These are phyloP conservation scores for Zootermopsis nevadensis DNA, from an alignment of 2,888 invertebrate genomes.

Conservation along the genomic window DNA sequence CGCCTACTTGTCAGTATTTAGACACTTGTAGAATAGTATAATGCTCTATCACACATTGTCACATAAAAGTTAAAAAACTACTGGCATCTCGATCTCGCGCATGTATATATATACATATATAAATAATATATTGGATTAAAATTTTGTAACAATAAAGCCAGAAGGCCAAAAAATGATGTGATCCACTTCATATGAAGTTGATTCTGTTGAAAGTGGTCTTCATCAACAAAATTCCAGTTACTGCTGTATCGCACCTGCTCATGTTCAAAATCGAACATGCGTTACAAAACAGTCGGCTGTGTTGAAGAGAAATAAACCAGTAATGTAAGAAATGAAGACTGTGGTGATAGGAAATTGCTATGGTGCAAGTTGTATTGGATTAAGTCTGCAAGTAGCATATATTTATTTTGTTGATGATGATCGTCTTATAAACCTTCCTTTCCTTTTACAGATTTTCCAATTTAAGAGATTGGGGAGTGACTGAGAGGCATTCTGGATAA, in stretches of 20 bases:
- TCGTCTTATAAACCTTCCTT: neutral
- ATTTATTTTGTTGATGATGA: slow-evolving; percentile 5
- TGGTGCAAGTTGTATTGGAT: neutral
- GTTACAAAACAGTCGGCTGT: neutral
- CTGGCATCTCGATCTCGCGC: slow-evolving; percentile 37
- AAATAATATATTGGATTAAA: slow-evolving; percentile 40
- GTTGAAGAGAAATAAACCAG: neutral
- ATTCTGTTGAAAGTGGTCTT: neutral
- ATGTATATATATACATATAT: slow-evolving; percentile 12
- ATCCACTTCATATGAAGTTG: slow-evolving; percentile 27
- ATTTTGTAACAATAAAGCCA: slow-evolving; percentile 39
- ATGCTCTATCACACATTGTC: slow-evolving; percentile 37
- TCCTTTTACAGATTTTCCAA: too few species aligned
- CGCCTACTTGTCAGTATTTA: slow-evolving; percentile 38
- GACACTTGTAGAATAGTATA: slow-evolving; percentile 37
- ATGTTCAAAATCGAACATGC: neutral
- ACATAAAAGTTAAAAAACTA: slow-evolving; percentile 1
- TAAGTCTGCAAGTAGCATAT: neutral
- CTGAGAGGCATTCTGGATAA: too few species aligned
- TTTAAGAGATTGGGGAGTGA: too few species aligned
- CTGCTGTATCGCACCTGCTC: neutral
- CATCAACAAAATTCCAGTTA: slow-evolving; percentile 22
- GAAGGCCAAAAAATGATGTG: slow-evolving; percentile 33
- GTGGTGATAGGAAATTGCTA: neutral
- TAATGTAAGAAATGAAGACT: neutral